Evolutionary conservation across 2,888 invertebrate species (phyloP), one percentile per base, ranked within the genome.

Genomic region (Ephialtes manifestator): DNA sequence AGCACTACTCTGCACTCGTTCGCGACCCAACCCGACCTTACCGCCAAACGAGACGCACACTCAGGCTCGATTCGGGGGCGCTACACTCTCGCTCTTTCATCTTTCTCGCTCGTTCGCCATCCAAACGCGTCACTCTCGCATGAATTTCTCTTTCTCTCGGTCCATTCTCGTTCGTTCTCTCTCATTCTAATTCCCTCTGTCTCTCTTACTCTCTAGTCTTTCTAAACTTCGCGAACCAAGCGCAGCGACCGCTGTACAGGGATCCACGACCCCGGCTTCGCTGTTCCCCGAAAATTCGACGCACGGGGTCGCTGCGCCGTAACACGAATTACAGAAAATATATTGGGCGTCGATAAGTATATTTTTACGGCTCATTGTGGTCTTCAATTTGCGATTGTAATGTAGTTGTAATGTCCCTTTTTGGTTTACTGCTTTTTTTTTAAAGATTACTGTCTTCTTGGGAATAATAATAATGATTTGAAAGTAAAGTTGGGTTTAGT

Each of bases 21-120:
- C 81, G 74, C 75, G 88, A 84, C 86, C 84, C 87, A 88, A 88
- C 87, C 88, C 89, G 89, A 88, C 87, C 87, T 87, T 65, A 58
- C 67, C 67, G 67, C 13, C 68, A 67, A 43, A 67, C 67, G 72
- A 81, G 58, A 80, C 75, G 15, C 70, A 35, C 39, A 43, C 24
- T 24, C 76, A 60, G 77, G 53, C 67, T 87, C 83, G 81, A 85
- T 90, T 89, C 84, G 86, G 86, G 83, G 81, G 82, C 86, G 85
- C 87, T 87, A 83, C 81, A 79, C 87, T 89, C 85, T 67, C 51
- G 67, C 43, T 51, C 13, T 31, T 51, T 51, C 55, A 20, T 39
- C 35, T 28, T 55, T 43, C 20, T 55, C 39, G 10, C 20, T 20
- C 48, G 28, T 51, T 15, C 48, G 0, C 55, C 55, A 15, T 10